A percentile compares a stretch with the other conserved stretches of the same genome.
Conservation (phyloP, 2,113 vertebrate species). For the Mesoclemmys tuberculata region DNA sequence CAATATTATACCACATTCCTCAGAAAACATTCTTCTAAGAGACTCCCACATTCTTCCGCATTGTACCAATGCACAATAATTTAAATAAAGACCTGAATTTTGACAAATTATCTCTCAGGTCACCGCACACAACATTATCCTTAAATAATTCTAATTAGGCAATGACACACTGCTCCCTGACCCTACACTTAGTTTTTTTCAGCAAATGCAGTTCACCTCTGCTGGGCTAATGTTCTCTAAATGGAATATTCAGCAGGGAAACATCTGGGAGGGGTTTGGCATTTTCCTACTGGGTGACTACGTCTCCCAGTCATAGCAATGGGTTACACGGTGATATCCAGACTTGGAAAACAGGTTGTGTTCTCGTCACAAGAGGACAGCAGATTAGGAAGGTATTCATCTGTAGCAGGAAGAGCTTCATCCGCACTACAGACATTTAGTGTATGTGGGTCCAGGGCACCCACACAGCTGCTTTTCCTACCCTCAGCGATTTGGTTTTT, state of each 20-base stretch:
- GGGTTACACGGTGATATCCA: background rate
- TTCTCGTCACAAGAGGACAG: background rate
- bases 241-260: background rate
- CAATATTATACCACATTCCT: background rate
- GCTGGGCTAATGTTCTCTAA: background rate
- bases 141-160: background rate
- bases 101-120: background rate
- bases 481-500: accelerated
- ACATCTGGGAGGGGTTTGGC: background rate
- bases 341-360: background rate
- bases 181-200: background rate
- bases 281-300: background rate
- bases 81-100: background rate
- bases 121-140: accelerated
- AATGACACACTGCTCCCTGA: background rate
- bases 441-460: too few relatives aligned
- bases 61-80: background rate
- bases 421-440: background rate
- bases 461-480: background rate
- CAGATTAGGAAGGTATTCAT: background rate
- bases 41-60: background rate
- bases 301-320: background rate
- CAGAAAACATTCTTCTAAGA: background rate
- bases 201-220: background rate
- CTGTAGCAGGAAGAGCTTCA: background rate